Percentiles rank a stretch among this genome's conserved stretches.
phyloP scores from a whole-genome alignment of 2,888 invertebrate species.

The Hyposoter didymator region DNA sequence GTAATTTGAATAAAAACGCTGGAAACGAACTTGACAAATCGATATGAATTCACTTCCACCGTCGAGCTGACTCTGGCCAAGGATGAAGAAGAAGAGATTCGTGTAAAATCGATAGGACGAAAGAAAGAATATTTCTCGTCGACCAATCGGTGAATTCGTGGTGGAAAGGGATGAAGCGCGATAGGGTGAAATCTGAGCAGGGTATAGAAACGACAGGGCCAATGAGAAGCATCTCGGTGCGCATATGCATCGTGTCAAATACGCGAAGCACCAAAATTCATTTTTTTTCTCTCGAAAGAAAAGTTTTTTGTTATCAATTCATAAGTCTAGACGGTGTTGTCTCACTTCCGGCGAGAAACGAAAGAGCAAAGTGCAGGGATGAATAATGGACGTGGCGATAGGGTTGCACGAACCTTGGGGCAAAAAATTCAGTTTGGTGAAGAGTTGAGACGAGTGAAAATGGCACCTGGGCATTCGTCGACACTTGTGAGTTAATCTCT shows the following conservation, averaged over 20 bases:
- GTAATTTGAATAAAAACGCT: not conserved
- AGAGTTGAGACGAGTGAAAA: not conserved
- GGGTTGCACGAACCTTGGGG: not conserved
- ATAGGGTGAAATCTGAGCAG: not conserved
- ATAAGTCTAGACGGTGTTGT: not conserved
- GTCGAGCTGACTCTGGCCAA: not conserved
- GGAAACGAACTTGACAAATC: not conserved
- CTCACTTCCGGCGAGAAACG: not conserved
- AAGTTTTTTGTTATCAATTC: not conserved
- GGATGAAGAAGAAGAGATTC: not conserved
- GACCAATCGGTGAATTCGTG: not conserved
- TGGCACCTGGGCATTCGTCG: not conserved
- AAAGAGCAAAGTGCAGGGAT: not conserved
- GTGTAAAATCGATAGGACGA: not conserved
- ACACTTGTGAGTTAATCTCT: not conserved
- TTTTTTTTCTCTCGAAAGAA: not conserved
- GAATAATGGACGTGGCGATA: not conserved
- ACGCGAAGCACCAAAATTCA: not conserved
- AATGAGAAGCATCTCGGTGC: not conserved
- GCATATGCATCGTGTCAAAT: not conserved
- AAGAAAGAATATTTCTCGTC: not conserved
- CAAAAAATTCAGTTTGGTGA: not conserved
- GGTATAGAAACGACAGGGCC: not conserved
- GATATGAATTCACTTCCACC: not conserved
- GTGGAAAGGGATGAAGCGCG: not conserved